Percentiles rank a stretch among this genome's conserved stretches.
Evolutionary conservation across 2,113 vertebrate species (phyloP).

Genomic region (Cottus gobio): DNA sequence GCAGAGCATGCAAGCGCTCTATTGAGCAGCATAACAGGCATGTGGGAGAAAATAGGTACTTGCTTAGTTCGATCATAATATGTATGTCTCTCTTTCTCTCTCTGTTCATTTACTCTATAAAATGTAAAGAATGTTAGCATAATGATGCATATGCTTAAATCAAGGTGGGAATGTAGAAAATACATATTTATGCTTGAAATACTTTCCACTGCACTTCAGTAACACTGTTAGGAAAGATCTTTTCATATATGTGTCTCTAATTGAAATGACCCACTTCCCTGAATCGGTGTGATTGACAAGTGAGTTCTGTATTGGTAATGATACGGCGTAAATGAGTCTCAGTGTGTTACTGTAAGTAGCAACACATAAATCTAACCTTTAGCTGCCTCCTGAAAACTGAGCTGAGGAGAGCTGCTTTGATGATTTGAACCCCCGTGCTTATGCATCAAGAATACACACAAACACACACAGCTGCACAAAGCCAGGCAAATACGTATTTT

Average conservation of each 20-base stretch:
- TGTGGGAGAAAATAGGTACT: background rate
- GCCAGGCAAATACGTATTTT: constrained; percentile 48
- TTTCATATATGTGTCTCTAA: background rate
- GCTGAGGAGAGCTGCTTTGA: constrained; percentile 68
- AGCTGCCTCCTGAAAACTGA: constrained; percentile 78
- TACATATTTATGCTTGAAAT: background rate
- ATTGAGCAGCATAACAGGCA: too few species aligned
- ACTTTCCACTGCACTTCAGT: background rate
- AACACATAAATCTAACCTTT: constrained; percentile 82
- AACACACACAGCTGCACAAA: constrained; percentile 58
- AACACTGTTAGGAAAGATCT: background rate
- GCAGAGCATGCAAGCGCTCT: too few species aligned
- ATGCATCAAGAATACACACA: constrained; percentile 54
- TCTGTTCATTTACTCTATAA: background rate
- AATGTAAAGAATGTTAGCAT: background rate
- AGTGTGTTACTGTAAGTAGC: constrained; percentile 76
- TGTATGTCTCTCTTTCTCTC: too few species aligned
- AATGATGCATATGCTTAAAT: background rate
- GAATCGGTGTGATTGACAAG: constrained; percentile 60
- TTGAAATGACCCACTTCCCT: constrained; percentile 27
- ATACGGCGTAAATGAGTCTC: constrained; percentile 60
- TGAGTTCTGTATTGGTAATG: constrained; percentile 53
- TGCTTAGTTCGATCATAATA: too few species aligned
- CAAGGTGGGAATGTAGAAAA: background rate
- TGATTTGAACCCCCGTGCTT: constrained; percentile 61